phyloP scores from a whole-genome alignment of 1,140 invertebrate species.

The Microplitis mediator region DNA sequence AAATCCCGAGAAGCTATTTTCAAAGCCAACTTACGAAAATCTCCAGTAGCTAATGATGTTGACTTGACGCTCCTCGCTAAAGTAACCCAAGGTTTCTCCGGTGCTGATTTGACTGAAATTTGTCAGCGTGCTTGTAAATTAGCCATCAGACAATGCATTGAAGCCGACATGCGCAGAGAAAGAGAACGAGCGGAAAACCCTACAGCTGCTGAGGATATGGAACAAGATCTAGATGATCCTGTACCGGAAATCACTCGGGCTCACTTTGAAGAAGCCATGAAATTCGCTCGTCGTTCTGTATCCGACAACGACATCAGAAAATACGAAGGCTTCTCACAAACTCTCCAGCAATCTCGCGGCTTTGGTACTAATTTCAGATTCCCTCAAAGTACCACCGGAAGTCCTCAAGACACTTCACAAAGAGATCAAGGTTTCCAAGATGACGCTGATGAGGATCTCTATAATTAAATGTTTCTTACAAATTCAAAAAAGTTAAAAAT shows the following conservation, averaged over 20 bases:
- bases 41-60: conserved; percentile 94
- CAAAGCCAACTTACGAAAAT: conserved; percentile 94
- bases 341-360: conserved; percentile 97
- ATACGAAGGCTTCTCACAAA: conserved; percentile 99
- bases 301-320: conserved; percentile 99
- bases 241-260: conserved; percentile 96
- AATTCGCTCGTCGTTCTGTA: conserved; percentile 97
- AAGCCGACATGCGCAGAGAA: conserved; percentile 91
- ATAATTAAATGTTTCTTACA: conserved; percentile 74
- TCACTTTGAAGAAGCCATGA: conserved; percentile 99
- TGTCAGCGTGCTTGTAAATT: conserved; percentile 99
- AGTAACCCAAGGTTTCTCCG: conserved; percentile 96
- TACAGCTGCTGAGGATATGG: conserved; percentile 84
- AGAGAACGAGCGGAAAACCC: conserved; percentile 82
- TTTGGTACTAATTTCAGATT: conserved; percentile 97
- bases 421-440: conserved; percentile 82
- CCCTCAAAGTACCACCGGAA: conserved; percentile 66
- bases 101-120: conserved; percentile 98
- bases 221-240: conserved; percentile 95
- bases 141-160: conserved; percentile 97
- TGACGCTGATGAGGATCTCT: conserved; percentile 92
- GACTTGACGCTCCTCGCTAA: conserved; percentile 95
- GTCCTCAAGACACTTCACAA: conserved; percentile 72
- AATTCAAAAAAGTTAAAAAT: too few species aligned
- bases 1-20: conserved; percentile 96